Conservation (phyloP, 2,113 vertebrate genomes). For the Arenaria interpres region DNA sequence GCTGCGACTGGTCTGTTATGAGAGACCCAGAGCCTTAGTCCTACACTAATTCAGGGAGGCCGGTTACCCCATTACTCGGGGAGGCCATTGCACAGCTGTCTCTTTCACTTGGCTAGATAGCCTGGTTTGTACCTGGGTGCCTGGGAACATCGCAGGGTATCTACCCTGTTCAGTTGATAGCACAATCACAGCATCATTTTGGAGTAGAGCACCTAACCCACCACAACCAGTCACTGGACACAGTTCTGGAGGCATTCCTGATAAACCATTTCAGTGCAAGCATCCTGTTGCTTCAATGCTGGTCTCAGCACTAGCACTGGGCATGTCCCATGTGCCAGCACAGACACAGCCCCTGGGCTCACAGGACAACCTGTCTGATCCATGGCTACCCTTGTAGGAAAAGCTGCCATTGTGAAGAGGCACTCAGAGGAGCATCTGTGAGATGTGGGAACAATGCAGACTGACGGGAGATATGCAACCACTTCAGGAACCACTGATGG, state of each 20-base stretch:
- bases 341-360: background rate
- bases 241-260: background rate
- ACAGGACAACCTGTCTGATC: background rate
- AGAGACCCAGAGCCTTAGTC: background rate
- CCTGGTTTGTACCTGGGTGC: background rate
- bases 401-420: fast-evolving
- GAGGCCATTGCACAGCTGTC: fast-evolving
- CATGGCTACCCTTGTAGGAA: background rate
- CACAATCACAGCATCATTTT: background rate
- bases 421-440: background rate
- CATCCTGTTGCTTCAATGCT: background rate
- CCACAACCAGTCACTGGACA: background rate
- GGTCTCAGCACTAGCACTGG: background rate
- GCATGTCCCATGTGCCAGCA: background rate
- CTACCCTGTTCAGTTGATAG: background rate
- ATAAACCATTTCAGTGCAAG: background rate
- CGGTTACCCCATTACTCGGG: background rate
- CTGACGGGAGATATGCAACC: background rate
- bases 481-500: fast-evolving
- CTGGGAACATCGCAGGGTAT: background rate
- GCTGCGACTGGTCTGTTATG: background rate
- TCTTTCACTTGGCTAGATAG: background rate
- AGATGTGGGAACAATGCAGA: background rate
- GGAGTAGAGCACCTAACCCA: background rate
- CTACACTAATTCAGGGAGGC: background rate